A percentile compares a stretch with the other conserved stretches of the same genome.
These are phyloP conservation scores for Phalacrocorax carbo DNA, from an alignment of 2,113 vertebrate species.

Conservation along the genomic window DNA sequence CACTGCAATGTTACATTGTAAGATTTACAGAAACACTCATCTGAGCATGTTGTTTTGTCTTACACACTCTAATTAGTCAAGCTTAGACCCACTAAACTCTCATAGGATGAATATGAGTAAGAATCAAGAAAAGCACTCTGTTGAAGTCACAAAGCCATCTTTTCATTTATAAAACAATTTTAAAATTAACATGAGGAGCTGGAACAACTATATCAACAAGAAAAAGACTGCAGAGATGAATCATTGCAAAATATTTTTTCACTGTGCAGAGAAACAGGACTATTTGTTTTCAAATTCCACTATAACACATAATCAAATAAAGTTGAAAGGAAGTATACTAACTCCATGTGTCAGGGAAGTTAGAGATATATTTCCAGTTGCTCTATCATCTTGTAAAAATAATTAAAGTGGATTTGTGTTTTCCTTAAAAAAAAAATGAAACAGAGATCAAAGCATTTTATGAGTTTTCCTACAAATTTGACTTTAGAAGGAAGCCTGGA, in stretches of 20 bases:
- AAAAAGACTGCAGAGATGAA: not conserved
- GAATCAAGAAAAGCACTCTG: not conserved
- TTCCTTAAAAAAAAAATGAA: not conserved
- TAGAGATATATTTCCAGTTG: not conserved
- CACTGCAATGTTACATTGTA: not conserved
- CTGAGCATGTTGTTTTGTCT: not conserved
- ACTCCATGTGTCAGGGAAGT: not conserved
- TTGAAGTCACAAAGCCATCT: not conserved
- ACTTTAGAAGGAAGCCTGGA: not conserved
- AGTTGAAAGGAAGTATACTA: not conserved
- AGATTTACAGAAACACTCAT: not conserved
- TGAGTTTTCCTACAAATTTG: not conserved
- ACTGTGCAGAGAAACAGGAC: not conserved
- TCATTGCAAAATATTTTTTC: slow-evolving; percentile 21
- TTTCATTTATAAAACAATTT: slow-evolving; percentile 14
- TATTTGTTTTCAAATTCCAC: slow-evolving; percentile 13
- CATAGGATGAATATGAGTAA: not conserved
- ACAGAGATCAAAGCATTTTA: not conserved
- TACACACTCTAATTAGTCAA: not conserved
- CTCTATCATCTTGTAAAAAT: not conserved
- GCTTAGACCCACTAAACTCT: not conserved
- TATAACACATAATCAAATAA: not conserved
- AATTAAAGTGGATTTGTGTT: not conserved
- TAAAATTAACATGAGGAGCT: slow-evolving; percentile 5
- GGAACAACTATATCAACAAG: slow-evolving; percentile 2